Evolutionary conservation across 2,113 vertebrate genomes (phyloP).

Genomic region (Dicentrarchus labrax): DNA sequence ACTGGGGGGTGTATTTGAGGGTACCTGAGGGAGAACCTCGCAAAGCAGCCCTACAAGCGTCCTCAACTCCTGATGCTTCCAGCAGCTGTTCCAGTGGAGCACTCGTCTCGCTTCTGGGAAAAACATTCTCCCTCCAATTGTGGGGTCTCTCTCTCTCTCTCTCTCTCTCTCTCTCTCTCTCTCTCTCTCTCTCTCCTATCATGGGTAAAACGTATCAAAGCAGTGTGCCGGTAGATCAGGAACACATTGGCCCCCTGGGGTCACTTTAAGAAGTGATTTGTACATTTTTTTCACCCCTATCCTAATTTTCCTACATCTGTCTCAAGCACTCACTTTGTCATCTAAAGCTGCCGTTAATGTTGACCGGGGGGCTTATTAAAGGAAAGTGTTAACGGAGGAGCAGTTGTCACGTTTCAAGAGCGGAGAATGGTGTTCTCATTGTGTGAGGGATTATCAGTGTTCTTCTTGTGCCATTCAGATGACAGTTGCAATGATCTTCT

Average conservation of each 20-base stretch:
- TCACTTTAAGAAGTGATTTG: slow-evolving; percentile 63
- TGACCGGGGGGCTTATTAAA: slow-evolving; percentile 53
- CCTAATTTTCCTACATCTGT: slow-evolving; percentile 54
- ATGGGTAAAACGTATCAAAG: slow-evolving; percentile 67
- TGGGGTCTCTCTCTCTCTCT: slow-evolving; percentile 61
- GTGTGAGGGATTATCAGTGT: slow-evolving; percentile 3
- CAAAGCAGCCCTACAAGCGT: slow-evolving; percentile 53
- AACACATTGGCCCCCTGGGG: slow-evolving; percentile 65
- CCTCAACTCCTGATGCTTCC: slow-evolving; percentile 71
- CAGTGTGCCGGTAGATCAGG: slow-evolving; percentile 60
- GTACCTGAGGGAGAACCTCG: slow-evolving; percentile 52
- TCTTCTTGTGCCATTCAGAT: not conserved
- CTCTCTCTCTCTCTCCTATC: slow-evolving; percentile 30
- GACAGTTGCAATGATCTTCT: not conserved
- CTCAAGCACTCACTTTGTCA: slow-evolving; percentile 59
- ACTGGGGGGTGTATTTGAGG: slow-evolving; percentile 43
- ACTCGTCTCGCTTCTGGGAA: slow-evolving; percentile 69
- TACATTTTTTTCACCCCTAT: slow-evolving; percentile 13
- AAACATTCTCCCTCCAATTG: slow-evolving; percentile 72
- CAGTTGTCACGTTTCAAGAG: slow-evolving; percentile 36
- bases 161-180: slow-evolving; percentile 50
- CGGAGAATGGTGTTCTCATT: slow-evolving; percentile 33
- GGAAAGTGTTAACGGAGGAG: slow-evolving; percentile 61
- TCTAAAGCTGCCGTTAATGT: slow-evolving; percentile 44
- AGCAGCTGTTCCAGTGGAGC: slow-evolving; percentile 74